These are phyloP conservation scores for Gymnoscopelus braueri DNA, from an alignment of 2,797 vertebrate species.

Conservation along the genomic window DNA sequence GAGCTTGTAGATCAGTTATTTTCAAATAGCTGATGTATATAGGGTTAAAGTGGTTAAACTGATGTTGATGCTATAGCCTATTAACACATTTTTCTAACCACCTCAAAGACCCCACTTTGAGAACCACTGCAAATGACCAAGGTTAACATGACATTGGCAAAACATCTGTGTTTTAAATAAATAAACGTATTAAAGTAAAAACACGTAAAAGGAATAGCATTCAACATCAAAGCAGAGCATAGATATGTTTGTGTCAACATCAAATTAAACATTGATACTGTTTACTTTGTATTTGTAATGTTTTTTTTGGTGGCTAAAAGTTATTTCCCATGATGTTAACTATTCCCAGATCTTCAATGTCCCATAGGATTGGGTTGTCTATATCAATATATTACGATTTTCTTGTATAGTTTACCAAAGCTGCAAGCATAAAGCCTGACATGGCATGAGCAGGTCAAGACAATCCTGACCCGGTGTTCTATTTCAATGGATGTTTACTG, in stretches of 20 bases:
- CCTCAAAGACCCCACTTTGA: background rate
- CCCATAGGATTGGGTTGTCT: constrained; percentile 4
- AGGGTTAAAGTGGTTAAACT: too few species aligned
- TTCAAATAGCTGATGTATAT: too few species aligned
- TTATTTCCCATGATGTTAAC: background rate
- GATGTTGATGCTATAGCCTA: too few species aligned
- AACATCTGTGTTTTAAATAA: background rate
- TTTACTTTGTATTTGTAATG: background rate
- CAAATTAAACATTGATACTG: background rate
- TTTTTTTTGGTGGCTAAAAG: background rate
- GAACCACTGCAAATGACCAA: background rate
- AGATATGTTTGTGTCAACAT: background rate
- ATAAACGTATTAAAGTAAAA: background rate
- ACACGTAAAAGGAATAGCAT: background rate
- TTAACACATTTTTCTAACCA: too few species aligned
- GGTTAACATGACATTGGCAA: background rate
- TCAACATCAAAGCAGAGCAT: background rate
- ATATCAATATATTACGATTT: background rate
- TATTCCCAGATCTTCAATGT: background rate
- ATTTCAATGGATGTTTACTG: constrained; percentile 25
- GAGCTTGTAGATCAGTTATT: too few species aligned
- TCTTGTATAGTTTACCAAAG: background rate
- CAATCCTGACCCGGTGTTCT: background rate
- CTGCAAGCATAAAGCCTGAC: constrained; percentile 13
- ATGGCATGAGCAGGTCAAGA: constrained; percentile 21